Base-by-base conservation (phyloP, 2,797 vertebrate species). In the Mormyrus proboscirostris region DNA sequence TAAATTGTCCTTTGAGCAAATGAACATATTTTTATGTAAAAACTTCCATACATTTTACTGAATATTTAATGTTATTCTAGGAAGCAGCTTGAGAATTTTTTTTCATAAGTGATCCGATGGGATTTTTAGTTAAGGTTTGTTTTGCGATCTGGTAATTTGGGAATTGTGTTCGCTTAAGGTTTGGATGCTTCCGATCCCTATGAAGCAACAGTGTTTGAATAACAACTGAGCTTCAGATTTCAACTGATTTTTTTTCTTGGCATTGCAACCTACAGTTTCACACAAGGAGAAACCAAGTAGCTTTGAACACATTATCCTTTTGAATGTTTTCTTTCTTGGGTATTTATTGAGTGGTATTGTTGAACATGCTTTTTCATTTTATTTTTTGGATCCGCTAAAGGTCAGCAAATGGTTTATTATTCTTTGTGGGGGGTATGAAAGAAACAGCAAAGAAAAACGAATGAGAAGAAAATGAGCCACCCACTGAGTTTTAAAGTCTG, bases 341-440 rank as follows among this genome's bases (percentile, higher is more conserved):
- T 38, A 55, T 57, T 57, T 86, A 25, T 50, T 51, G 41, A 25
- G 47, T 50, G 41, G 44, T 85, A 86, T 57, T 86, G 50, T 53
- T 33, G 85, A 57, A 86, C 51, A 55, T 86, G 51, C 29, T 50
- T 86, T 55, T 86, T 86, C 51, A 86, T 86, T 53, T 86, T 57
- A 57, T 86, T 55, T 53, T 86, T 53, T 86, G 85, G 85, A 53
- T 86, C 85, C 6, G 51, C 51, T 55, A 51, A 86, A 55, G 85
- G 51, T 55, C 29, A 57, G 50, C 5, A 29, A 86, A 86, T 86
- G 85, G 50, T 50, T 86, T 86, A 50, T 86, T 85, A 49, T 85
- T 50, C 82, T 86, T 86, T 57, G 50, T 38, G 85, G 50, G 51
- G 85, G 85, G 22, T 86, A 41, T 53, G 51, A 57, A 51, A 33